These are phyloP conservation scores for Thunnus maccoyii DNA, from an alignment of 2,113 vertebrate genomes.

Conservation along the genomic window DNA sequence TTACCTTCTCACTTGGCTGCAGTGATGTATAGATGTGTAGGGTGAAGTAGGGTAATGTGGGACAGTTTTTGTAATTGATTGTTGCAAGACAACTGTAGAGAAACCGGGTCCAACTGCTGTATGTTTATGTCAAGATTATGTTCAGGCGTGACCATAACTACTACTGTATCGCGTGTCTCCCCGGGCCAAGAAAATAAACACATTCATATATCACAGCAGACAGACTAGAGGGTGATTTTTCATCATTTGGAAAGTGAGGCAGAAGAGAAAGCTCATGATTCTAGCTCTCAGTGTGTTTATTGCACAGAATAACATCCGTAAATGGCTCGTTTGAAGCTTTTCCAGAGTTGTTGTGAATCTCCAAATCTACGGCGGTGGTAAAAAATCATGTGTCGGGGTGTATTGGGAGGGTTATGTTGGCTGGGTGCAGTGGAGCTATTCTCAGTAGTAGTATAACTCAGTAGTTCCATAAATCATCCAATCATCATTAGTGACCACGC, in stretches of 20 bases:
- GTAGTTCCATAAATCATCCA: too few relatives aligned
- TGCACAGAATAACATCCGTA: not conserved
- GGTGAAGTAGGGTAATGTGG: too few relatives aligned
- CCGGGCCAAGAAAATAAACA: not conserved
- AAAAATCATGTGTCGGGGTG: not conserved
- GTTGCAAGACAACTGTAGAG: not conserved
- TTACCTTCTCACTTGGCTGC: too few relatives aligned
- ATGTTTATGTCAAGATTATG: not conserved
- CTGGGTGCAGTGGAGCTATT: not conserved
- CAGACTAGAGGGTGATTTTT: not conserved
- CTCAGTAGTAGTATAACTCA: not conserved
- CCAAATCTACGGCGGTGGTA: not conserved
- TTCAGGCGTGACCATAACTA: not conserved
- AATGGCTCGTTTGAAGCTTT: not conserved
- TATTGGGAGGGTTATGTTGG: too few relatives aligned
- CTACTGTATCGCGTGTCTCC: too few relatives aligned
- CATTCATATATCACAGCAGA: not conserved
- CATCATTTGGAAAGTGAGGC: not conserved
- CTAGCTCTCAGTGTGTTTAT: not conserved
- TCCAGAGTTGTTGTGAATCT: too few relatives aligned
- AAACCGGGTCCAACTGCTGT: not conserved
- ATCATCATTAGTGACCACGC: too few relatives aligned
- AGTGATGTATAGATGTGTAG: too few relatives aligned
- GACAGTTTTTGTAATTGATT: too few relatives aligned
- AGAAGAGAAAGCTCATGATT: not conserved